Conservation (phyloP, 1,140 invertebrate genomes). For the Phthorimaea operculella region DNA sequence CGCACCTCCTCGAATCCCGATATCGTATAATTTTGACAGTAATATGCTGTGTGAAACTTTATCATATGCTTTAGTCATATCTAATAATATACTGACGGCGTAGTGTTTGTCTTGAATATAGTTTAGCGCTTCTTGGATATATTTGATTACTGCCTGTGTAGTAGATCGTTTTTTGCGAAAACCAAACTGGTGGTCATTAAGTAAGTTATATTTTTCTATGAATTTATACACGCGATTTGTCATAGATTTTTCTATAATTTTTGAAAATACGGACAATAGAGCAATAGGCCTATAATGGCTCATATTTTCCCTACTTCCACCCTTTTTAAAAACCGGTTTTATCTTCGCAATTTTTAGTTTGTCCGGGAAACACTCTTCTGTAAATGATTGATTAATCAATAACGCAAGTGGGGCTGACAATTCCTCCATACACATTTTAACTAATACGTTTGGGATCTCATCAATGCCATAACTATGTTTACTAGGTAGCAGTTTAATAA, state of each 20-base stretch:
- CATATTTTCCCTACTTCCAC: background rate
- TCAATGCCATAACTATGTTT: background rate
- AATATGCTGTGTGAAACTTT: too few species aligned
- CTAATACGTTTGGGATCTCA: background rate
- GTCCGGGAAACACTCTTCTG: background rate
- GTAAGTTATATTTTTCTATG: background rate
- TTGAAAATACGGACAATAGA: background rate
- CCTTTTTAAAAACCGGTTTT: background rate
- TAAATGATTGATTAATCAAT: background rate
- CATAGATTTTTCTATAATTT: background rate
- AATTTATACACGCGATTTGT: background rate
- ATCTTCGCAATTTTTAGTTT: background rate
- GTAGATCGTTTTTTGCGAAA: background rate
- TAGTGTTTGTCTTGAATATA: too few species aligned
- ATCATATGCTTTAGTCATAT: too few species aligned
- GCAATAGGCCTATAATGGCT: too few species aligned
- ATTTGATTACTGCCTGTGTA: background rate
- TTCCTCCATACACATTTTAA: background rate
- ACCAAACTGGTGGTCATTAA: background rate
- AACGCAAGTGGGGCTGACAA: background rate
- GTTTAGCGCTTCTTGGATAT: background rate
- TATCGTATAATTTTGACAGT: too few species aligned
- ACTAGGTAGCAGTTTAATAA: background rate
- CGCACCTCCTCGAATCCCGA: too few species aligned
- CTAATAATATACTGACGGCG: too few species aligned